Base-by-base conservation (phyloP, 2,888 invertebrate species). In the Xestoiulus laeticollis region DNA sequence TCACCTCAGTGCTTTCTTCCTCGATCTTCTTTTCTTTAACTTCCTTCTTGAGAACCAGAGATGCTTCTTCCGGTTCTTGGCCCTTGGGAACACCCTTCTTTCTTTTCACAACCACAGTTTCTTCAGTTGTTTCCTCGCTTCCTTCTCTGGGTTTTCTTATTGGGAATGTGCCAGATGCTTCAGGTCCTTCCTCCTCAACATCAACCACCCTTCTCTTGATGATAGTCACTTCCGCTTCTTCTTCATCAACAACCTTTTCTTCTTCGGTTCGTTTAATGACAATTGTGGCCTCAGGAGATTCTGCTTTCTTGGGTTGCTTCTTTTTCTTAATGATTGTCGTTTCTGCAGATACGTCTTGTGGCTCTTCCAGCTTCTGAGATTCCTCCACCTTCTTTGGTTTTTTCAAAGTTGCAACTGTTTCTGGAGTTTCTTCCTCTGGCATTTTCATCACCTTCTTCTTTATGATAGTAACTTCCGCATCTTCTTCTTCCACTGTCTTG, bases 401-500 rank as follows among this genome's bases (percentile, higher is more conserved):
- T 87, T 87, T 88, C 44, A 89, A 22, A 30, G 48, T 89, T 1
- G 89, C 87, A 4, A 85, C 88, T 1, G 88, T 48, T 33, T 89
- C 89, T 84, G 89, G 44, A 44, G 19, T 16, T 22, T 86, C 87
- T 78, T n/a, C n/a, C n/a, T 33, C 43, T 78, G 33, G 89, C 87
- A 48, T 86, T 26, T 87, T 78, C 14, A 68, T n/a, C 1, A 68
- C 26, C 19, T 59, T 85, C 87, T 90, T 92, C 89, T 92, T 4
- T 88, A 91, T 86, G 87, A 90, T 38, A 89, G 90, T 38, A 89
- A 91, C 90, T 82, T 91, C 91, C 89, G 91, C 90, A 86, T 92
- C 92, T 89, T 93, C 91, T 89, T 92, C 92, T 0, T 95, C 88
- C 16, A 86, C 88, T 43, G n/a, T n/a, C n/a, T n/a, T n/a, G n/a